Conservation (phyloP, 2,113 vertebrate species). For the Archilochus colubris region DNA sequence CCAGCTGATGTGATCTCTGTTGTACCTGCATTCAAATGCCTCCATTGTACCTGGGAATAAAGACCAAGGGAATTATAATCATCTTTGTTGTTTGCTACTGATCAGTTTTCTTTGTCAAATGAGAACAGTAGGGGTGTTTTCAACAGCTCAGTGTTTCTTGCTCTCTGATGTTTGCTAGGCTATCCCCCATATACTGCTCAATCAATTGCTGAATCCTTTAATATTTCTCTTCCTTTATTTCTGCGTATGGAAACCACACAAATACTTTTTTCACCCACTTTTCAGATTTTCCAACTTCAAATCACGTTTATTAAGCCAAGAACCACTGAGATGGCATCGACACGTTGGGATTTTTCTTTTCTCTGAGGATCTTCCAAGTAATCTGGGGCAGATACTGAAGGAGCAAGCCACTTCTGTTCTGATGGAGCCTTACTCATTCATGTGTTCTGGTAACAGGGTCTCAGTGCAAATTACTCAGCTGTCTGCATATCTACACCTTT, state of each 20-base stretch:
- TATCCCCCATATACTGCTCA: neutral
- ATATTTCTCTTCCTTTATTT: neutral
- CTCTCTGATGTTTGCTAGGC: neutral
- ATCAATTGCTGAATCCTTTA: neutral
- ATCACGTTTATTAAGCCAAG: neutral
- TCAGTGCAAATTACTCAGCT: neutral
- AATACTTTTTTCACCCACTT: neutral
- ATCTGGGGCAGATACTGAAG: neutral
- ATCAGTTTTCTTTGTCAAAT: conserved; percentile 3
- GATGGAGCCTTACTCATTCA: neutral
- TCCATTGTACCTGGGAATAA: neutral
- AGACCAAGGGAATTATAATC: conserved; percentile 1
- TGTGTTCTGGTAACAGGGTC: neutral
- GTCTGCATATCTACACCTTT: neutral
- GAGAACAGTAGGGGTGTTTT: neutral
- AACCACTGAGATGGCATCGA: neutral
- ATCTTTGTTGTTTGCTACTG: neutral
- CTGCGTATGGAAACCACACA: neutral
- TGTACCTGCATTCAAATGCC: neutral
- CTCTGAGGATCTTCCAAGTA: neutral
- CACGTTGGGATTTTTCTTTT: neutral
- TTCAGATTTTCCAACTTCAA: neutral
- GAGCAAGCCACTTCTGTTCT: neutral
- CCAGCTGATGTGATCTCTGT: neutral
- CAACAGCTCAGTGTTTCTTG: neutral